phyloP scores from a whole-genome alignment of 2,113 vertebrate species.

The Lophura nycthemera region DNA sequence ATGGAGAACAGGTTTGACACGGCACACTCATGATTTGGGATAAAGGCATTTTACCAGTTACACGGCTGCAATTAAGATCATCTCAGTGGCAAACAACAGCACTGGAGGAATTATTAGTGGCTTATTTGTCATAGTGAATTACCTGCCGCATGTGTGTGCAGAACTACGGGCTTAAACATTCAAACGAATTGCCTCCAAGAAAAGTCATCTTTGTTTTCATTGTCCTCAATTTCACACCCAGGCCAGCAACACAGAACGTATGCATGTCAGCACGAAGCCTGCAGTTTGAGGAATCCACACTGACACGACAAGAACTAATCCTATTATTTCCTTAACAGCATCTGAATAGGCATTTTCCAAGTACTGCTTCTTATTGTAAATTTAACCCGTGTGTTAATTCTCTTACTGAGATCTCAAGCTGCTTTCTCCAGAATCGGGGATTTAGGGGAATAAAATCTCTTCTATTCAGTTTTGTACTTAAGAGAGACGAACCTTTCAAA shows the following conservation, averaged over 20 bases:
- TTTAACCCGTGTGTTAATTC: slow-evolving; percentile 70
- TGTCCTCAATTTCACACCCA: slow-evolving; percentile 36
- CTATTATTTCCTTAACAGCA: slow-evolving; percentile 61
- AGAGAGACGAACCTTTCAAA: slow-evolving; percentile 49
- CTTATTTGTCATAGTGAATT: not conserved
- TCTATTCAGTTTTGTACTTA: slow-evolving; percentile 34
- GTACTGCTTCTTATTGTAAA: slow-evolving; percentile 39
- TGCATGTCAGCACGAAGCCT: not conserved
- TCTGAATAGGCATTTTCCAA: slow-evolving; percentile 62
- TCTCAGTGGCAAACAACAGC: not conserved
- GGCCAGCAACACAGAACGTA: not conserved
- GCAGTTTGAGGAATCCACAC: slow-evolving; percentile 8
- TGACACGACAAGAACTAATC: slow-evolving; percentile 66
- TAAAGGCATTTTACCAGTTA: not conserved
- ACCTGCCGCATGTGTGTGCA: not conserved
- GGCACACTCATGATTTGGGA: not conserved
- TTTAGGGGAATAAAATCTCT: slow-evolving; percentile 56
- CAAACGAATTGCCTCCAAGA: not conserved
- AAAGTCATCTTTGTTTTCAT: slow-evolving; percentile 12
- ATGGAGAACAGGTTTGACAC: rapidly evolving
- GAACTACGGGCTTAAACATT: not conserved
- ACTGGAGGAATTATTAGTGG: not conserved
- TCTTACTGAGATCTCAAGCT: slow-evolving; percentile 69
- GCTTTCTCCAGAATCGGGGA: slow-evolving; percentile 46
- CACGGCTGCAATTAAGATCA: not conserved